Conservation (phyloP, 2,888 invertebrate species). For the Perizoma flavofasciatum region DNA sequence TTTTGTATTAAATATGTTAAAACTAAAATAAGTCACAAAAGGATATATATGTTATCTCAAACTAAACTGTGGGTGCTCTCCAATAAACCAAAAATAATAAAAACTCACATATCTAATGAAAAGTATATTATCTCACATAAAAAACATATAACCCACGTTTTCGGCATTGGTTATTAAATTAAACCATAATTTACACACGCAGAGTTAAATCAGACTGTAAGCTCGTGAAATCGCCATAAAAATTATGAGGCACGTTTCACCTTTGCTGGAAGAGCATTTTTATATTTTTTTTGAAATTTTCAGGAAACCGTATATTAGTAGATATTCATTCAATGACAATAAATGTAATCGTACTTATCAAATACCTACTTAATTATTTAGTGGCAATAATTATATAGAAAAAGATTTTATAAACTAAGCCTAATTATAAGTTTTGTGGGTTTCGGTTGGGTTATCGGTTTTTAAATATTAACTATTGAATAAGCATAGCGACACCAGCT, state of each 20-base stretch:
- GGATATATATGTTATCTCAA: background rate
- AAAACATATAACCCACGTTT: slow-evolving; percentile 76
- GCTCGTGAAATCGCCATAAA: slow-evolving; percentile 76
- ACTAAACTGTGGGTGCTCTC: slow-evolving; percentile 8
- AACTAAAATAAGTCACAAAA: too few relatives aligned
- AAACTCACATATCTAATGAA: slow-evolving; percentile 69
- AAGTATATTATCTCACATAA: slow-evolving; percentile 79
- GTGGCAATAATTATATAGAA: too few relatives aligned
- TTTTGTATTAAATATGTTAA: too few relatives aligned
- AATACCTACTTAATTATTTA: too few relatives aligned
- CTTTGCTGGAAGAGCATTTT: slow-evolving; percentile 45
- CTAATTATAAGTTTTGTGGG: too few relatives aligned
- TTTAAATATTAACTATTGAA: too few relatives aligned
- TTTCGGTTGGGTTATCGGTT: too few relatives aligned
- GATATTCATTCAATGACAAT: too few relatives aligned
- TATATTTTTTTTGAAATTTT: slow-evolving; percentile 6
- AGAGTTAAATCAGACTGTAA: slow-evolving; percentile 74
- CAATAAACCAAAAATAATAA: slow-evolving; percentile 15
- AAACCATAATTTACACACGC: slow-evolving; percentile 80
- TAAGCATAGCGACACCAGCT: too few relatives aligned
- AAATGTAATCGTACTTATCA: too few relatives aligned
- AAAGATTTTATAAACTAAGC: too few relatives aligned
- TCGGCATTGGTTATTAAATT: slow-evolving; percentile 77
- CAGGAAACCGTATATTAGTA: background rate
- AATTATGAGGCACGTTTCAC: slow-evolving; percentile 71